Percentiles rank a stretch among this genome's conserved stretches.
Conservation (phyloP, 2,113 vertebrate genomes). For the Megaceryle torquata region DNA sequence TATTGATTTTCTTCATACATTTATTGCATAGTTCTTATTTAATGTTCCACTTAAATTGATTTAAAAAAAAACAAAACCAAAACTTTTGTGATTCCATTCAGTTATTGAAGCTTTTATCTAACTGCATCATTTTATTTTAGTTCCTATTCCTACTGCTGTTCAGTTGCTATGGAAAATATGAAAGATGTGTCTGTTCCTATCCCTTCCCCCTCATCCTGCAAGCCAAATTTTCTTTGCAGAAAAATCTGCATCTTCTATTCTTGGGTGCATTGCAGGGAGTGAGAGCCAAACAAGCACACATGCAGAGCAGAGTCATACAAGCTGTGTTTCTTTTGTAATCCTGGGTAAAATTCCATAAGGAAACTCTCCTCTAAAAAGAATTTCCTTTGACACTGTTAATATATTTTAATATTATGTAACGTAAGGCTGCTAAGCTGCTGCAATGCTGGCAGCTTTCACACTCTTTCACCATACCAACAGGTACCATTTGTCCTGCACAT, state of each 20-base stretch:
- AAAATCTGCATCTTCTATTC: neutral
- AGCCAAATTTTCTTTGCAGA: neutral
- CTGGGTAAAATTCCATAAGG: neutral
- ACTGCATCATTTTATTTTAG: neutral
- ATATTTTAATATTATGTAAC: accelerated
- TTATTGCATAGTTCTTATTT: constrained; percentile 60
- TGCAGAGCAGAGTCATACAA: neutral
- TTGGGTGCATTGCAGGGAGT: neutral
- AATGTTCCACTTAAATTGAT: constrained; percentile 55
- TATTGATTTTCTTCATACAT: constrained; percentile 62
- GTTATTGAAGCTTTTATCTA: constrained; percentile 42
- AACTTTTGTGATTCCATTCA: neutral
- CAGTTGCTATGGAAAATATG: constrained; percentile 39
- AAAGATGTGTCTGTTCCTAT: neutral
- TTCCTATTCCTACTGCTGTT: constrained; percentile 4
- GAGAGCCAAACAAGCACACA: neutral
- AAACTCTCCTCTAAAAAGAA: neutral
- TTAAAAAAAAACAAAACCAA: neutral
- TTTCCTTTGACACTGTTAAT: neutral
- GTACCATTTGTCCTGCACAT: neutral
- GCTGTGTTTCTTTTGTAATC: neutral
- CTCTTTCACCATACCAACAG: neutral
- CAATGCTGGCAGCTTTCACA: neutral
- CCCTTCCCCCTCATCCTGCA: neutral
- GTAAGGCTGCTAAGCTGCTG: neutral